Base-by-base conservation (phyloP, 2,888 invertebrate genomes). In the Sipunculus nudus region DNA sequence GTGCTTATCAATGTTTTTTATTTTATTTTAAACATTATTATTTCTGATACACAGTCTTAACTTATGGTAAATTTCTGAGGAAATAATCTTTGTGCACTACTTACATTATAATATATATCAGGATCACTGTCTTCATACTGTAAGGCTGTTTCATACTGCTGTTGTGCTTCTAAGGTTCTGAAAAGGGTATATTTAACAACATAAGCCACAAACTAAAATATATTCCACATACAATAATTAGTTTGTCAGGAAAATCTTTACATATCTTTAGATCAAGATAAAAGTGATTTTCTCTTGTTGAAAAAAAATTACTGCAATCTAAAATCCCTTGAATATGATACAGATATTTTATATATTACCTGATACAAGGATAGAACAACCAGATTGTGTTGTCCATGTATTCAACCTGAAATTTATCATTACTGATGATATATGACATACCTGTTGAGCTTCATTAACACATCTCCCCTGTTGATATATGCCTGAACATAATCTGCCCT, bases 381-480 rank as follows among this genome's bases (percentile, higher is more conserved):
- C n/a, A n/a, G n/a, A n/a, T n/a, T n/a, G n/a, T n/a, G n/a, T n/a
- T 41, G 41, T 19, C 23, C n/a, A 41, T 25, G 25, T 41, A 25
- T 47, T 13, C 21, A 29, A 21, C 26, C 8, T 21, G 16, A 31
- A 21, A 49, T 32, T 32, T 4, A 13, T 16, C 29, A 47, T 2
- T 26, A 28, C 16, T 13, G 16, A 1, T 25, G 25, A 8, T 8
- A 46, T 46, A 1, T 46, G 26, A 6, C 69, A 54, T 70, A 85
- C 85, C 82, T 90, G 85, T 96, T 96, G 75, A 96, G 86, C 85
- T 94, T 96, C 83, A 97, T 93, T 70, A 96, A 87, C 78, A 97
- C 93, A 85, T 97, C 96, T 0, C 96, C 97, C 58, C 96, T 89
- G 86, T 97, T 97, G 72, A 97, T 97, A 82, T 97, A 97, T 8